Percentiles rank a stretch among this genome's conserved stretches.
These are phyloP conservation scores for Papilio polytes DNA, from an alignment of 1,140 invertebrate species.

Conservation along the genomic window DNA sequence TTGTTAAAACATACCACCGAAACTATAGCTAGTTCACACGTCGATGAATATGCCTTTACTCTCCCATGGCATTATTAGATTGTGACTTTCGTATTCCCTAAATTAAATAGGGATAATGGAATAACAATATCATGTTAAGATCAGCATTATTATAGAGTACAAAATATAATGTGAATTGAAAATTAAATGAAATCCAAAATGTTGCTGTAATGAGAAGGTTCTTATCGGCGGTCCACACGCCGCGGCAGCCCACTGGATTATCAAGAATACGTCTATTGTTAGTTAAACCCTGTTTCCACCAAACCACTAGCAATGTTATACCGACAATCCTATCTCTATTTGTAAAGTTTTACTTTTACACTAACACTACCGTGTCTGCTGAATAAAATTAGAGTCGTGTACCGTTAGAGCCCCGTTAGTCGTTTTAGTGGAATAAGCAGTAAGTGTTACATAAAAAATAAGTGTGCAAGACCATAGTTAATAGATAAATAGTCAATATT, in stretches of 20 bases:
- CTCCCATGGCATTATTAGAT: too few species aligned
- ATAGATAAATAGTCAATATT: too few species aligned
- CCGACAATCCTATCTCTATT: not conserved
- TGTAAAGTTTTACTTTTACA: not conserved
- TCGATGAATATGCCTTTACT: too few species aligned
- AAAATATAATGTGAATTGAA: conserved; percentile 19
- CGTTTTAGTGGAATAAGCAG: not conserved
- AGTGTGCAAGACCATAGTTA: too few species aligned
- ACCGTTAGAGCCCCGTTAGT: not conserved
- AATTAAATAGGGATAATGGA: not conserved
- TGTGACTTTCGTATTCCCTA: not conserved
- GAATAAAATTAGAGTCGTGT: not conserved
- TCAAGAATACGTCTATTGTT: conserved; percentile 23
- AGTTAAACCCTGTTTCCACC: not conserved
- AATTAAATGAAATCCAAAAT: conserved; percentile 14
- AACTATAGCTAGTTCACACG: too few species aligned
- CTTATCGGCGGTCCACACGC: not conserved
- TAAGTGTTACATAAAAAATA: not conserved
- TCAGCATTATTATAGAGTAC: not conserved
- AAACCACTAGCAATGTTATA: too few species aligned
- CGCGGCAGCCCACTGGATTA: conserved; percentile 4
- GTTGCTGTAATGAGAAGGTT: not conserved
- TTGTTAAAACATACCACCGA: too few species aligned
- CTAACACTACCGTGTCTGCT: not conserved
- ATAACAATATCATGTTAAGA: not conserved